Evolutionary conservation across 2,797 vertebrate species (phyloP), one percentile per base, ranked within the genome.

Genomic region (Knipowitschia caucasica): DNA sequence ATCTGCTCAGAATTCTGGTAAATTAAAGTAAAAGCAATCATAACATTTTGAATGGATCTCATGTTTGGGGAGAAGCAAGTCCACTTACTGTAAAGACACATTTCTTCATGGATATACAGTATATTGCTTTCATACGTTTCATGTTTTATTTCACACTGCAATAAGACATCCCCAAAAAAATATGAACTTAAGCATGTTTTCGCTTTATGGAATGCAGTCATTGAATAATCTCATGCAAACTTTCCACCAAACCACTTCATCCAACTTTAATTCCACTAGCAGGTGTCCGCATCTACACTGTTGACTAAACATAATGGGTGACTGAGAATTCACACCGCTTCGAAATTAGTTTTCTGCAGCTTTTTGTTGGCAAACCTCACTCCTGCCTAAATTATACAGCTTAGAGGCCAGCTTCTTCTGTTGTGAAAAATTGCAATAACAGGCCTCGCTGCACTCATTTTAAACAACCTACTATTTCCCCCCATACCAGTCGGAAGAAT

Each of bases 271-370:
- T 27, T 30, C 44, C 25, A 29, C 44, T 29, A 29, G 25, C 44
- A 46, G 44, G 44, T 46, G 44, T 46, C 26, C n/a, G 15, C 44
- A 46, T 46, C 44, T 46, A 29, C 44, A 46, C 26, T 46, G 44
- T 46, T 46, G 44, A 46, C 44, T 46, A 46, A 46, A 46, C 44
- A 46, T 46, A 46, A 46, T 46, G 44, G 44, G 44, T 29, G 44
- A 46, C 44, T 46, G 25, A 29, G 26, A 29, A 46, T 46, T 46
- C 44, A 46, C 44, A 30, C 26, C 2, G 25, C 14, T 43, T 43
- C 40, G 40, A 46, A 46, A 46, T 46, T 17, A 46, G 44, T 46
- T 46, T 46, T 44, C 42, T 11, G 44, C 43, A 17, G 43, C 44
- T 46, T 46, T 46, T 46, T 46, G 44, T 46, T 46, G 44, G 44